These are phyloP conservation scores for Lochmaea crataegi DNA, from an alignment of 2,888 invertebrate genomes.

Conservation along the genomic window DNA sequence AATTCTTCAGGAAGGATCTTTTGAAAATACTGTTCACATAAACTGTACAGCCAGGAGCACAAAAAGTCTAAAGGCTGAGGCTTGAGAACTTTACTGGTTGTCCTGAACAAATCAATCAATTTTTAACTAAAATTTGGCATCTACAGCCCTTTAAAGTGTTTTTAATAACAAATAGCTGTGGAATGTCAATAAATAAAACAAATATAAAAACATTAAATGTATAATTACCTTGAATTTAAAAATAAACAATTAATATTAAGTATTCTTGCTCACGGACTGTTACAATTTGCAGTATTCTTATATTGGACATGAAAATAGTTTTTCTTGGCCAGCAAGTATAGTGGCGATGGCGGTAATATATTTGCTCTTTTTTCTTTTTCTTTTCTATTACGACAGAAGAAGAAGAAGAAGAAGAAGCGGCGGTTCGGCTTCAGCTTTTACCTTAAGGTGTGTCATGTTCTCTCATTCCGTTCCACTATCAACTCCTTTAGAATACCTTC, in stretches of 20 bases:
- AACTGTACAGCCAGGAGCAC: too few relatives aligned
- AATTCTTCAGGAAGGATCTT: too few relatives aligned
- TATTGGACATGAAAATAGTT: conserved; percentile 30
- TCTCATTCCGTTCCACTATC: conserved; percentile 32
- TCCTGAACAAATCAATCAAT: too few relatives aligned
- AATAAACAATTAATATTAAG: not conserved
- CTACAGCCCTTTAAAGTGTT: too few relatives aligned
- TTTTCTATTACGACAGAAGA: not conserved
- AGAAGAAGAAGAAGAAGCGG: conserved; percentile 10
- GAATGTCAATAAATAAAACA: too few relatives aligned
- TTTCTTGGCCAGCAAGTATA: conserved; percentile 18
- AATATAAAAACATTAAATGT: too few relatives aligned
- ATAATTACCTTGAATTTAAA: too few relatives aligned
- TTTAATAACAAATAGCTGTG: too few relatives aligned
- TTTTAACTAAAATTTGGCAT: too few relatives aligned
- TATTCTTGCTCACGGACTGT: conserved; percentile 24
- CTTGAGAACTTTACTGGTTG: too few relatives aligned
- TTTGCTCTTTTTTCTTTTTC: conserved; percentile 16
- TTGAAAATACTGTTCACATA: too few relatives aligned
- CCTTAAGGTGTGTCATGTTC: conserved; percentile 29
- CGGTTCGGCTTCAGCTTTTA: conserved; percentile 22
- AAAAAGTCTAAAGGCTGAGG: too few relatives aligned
- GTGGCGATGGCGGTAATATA: conserved; percentile 20
- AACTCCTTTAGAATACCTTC: conserved; percentile 37
- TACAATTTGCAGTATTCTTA: conserved; percentile 19